Conservation (phyloP, 2,797 vertebrate species). For the Heterohyrax brucei region DNA sequence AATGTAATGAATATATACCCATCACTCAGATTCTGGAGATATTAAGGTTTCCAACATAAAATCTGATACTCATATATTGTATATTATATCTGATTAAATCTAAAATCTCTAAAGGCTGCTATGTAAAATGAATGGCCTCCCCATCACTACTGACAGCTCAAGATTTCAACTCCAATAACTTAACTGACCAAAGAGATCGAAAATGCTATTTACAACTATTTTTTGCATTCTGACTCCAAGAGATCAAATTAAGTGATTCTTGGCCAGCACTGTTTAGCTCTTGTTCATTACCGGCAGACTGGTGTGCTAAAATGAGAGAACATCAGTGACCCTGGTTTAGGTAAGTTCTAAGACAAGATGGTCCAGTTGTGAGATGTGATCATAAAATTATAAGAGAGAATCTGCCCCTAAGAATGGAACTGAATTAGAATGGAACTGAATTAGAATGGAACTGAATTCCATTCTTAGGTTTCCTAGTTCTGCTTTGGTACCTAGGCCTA, state of each 20-base stretch:
- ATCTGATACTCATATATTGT: conserved; percentile 31
- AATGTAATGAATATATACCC: neutral
- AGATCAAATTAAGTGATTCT: neutral
- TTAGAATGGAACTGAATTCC: neutral
- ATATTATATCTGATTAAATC: neutral
- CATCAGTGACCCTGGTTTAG: neutral
- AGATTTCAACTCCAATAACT: neutral
- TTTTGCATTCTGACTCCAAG: neutral
- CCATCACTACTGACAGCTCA: neutral
- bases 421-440: too few species aligned
- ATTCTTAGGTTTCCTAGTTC: neutral
- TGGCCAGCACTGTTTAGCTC: neutral
- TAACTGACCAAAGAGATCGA: neutral
- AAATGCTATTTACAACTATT: neutral
- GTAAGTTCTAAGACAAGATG: neutral
- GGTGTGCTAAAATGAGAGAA: neutral
- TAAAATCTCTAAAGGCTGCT: neutral
- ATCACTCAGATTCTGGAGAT: conserved; percentile 26
- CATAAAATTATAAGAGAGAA: neutral
- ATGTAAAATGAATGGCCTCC: neutral
- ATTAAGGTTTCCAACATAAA: neutral
- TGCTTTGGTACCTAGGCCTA: neutral
- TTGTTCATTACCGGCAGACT: neutral
- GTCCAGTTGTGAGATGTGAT: neutral
- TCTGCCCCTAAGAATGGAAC: neutral